Evolutionary conservation across 1,140 invertebrate genomes (phyloP).

Genomic region (Leptinotarsa defecta): DNA sequence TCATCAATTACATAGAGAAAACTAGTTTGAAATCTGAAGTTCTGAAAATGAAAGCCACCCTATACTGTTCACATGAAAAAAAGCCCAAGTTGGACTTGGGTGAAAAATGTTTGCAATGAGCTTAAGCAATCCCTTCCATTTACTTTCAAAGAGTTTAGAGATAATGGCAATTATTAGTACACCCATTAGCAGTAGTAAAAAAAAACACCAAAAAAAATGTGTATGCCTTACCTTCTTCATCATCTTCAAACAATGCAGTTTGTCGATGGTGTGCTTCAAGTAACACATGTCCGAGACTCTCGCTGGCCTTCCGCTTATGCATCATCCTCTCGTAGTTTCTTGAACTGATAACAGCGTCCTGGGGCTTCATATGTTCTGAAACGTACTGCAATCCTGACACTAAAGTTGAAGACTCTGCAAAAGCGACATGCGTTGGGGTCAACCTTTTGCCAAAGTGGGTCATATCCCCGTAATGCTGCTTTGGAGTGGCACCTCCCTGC

Average conservation of each 20-base stretch:
- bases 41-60: too few species aligned
- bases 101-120: too few species aligned
- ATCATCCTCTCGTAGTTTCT: slow-evolving; percentile 50
- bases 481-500: slow-evolving; percentile 16
- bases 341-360: slow-evolving; percentile 47
- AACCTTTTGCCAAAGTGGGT: slow-evolving; percentile 43
- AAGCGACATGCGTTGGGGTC: slow-evolving; percentile 47
- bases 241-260: slow-evolving; percentile 50
- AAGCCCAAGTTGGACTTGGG: too few species aligned
- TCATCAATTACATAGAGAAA: too few species aligned
- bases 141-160: too few species aligned
- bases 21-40: too few species aligned
- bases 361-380: slow-evolving; percentile 44
- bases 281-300: slow-evolving; percentile 46
- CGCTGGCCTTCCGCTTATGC: slow-evolving; percentile 49
- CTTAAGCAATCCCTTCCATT: too few species aligned
- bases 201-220: too few species aligned
- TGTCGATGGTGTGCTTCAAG: slow-evolving; percentile 52
- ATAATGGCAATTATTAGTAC: too few species aligned
- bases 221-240: slow-evolving; percentile 41
- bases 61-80: too few species aligned
- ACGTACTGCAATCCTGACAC: slow-evolving; percentile 49
- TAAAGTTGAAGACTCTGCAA: slow-evolving; percentile 52
- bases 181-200: too few species aligned
- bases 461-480: slow-evolving; percentile 42